phyloP scores from a whole-genome alignment of 2,797 vertebrate genomes.

The Accipiter fasciatus region DNA sequence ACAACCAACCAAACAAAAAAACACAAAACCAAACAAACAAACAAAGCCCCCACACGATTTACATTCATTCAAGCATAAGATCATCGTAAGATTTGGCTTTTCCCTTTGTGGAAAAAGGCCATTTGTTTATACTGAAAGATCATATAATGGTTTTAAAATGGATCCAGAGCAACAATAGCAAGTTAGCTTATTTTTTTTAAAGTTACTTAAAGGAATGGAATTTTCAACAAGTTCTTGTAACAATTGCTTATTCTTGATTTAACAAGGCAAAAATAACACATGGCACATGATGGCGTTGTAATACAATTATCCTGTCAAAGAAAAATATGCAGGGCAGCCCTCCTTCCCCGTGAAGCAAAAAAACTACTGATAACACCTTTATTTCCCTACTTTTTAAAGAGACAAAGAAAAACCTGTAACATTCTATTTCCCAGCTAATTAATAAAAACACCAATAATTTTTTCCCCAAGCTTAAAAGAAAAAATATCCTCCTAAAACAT shows the following conservation, averaged over 20 bases:
- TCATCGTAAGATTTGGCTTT: accelerated
- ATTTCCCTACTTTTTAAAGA: neutral
- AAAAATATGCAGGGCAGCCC: neutral
- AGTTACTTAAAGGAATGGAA: neutral
- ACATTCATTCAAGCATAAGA: neutral
- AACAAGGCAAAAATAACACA: neutral
- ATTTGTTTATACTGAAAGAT: neutral
- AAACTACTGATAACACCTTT: neutral
- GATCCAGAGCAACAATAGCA: neutral
- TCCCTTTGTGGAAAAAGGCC: neutral
- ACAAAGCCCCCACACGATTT: neutral
- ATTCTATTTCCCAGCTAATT: neutral
- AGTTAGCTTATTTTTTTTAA: neutral
- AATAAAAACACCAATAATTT: neutral
- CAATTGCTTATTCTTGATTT: neutral
- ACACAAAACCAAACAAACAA: too few species aligned
- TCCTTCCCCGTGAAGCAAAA: neutral
- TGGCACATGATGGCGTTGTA: neutral
- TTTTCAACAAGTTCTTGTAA: neutral
- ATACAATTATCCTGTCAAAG: neutral
- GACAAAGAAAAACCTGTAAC: neutral
- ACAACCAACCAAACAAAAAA: too few species aligned
- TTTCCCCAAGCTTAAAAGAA: neutral
- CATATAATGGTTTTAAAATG: neutral
- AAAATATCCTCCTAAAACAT: neutral